Evolutionary conservation across 2,797 vertebrate species (phyloP).

Genomic region (Xenops minutus): DNA sequence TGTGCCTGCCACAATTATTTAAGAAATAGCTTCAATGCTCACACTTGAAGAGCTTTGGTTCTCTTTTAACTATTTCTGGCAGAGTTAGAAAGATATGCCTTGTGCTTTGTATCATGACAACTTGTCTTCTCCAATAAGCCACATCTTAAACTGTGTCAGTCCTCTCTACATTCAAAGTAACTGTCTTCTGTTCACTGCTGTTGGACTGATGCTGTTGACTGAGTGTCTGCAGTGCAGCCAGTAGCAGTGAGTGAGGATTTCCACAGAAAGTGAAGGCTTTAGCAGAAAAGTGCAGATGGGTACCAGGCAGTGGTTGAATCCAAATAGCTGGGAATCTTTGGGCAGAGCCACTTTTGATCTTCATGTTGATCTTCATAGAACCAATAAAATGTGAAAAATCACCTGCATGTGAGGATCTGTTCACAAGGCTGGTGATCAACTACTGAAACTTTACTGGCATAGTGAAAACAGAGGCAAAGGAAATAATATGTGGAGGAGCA

Average conservation of each 20-base stretch:
- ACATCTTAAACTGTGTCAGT: constrained; percentile 20
- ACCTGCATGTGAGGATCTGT: neutral
- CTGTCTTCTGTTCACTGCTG: constrained; percentile 28
- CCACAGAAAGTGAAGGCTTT: neutral
- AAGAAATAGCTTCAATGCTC: neutral
- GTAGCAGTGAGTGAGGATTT: neutral
- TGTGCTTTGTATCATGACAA: constrained; percentile 15
- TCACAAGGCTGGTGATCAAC: neutral
- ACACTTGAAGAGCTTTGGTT: constrained; percentile 10
- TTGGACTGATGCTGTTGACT: neutral
- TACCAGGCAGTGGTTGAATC: neutral
- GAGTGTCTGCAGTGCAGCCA: constrained; percentile 14
- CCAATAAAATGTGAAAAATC: neutral
- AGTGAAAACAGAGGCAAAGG: neutral
- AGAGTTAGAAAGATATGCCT: constrained; percentile 12
- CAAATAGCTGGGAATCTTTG: neutral
- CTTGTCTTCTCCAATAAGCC: constrained; percentile 27
- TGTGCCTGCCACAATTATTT: constrained; percentile 43
- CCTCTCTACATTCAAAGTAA: constrained; percentile 31
- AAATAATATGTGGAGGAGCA: neutral
- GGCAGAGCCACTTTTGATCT: neutral
- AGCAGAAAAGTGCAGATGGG: neutral
- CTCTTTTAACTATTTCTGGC: constrained; percentile 49
- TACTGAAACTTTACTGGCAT: neutral
- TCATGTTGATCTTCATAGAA: neutral